A percentile compares a stretch with the other conserved stretches of the same genome.
These are phyloP conservation scores for Pachliopta kotzebuea DNA, from an alignment of 2,888 invertebrate species.

Conservation along the genomic window DNA sequence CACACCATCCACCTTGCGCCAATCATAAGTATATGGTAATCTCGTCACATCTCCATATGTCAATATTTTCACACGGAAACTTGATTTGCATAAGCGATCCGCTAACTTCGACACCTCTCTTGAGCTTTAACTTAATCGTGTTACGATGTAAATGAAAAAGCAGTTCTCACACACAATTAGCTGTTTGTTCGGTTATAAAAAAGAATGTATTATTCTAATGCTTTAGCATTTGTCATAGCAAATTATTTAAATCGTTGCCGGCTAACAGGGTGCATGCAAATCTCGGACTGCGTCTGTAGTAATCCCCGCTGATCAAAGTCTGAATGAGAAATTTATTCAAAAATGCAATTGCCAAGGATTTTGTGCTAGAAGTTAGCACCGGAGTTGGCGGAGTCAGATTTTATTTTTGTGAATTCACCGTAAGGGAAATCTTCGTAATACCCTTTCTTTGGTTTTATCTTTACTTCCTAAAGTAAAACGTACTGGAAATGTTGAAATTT, in stretches of 20 bases:
- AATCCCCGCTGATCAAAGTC: constrained; percentile 64
- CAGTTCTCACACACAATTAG: constrained; percentile 68
- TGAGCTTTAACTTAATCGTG: constrained; percentile 35
- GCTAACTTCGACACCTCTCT: constrained; percentile 36
- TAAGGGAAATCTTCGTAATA: too few relatives aligned
- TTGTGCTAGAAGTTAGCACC: constrained; percentile 40
- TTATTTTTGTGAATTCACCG: constrained; percentile 5
- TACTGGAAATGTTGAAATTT: too few relatives aligned
- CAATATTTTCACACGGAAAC: constrained; percentile 33
- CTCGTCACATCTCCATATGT: constrained; percentile 37
- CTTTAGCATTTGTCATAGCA: constrained; percentile 59
- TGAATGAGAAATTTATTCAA: constrained; percentile 74
- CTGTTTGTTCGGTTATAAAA: constrained; percentile 51
- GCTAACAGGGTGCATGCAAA: constrained; percentile 62
- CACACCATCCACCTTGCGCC: constrained; percentile 52
- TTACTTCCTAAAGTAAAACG: too few relatives aligned
- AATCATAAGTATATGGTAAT: constrained; percentile 32
- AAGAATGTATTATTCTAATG: constrained; percentile 56
- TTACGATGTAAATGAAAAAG: constrained; percentile 42
- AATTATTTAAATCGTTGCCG: constrained; percentile 70
- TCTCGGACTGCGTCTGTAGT: constrained; percentile 41
- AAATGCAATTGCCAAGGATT: constrained; percentile 55
- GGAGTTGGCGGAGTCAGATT: constrained; percentile 40
- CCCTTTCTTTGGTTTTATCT: too few relatives aligned
- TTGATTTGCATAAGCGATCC: constrained; percentile 35